Percentiles rank a stretch among this genome's conserved stretches.
phyloP scores from a whole-genome alignment of 1,140 invertebrate species.

The Drosophila paulistorum region DNA sequence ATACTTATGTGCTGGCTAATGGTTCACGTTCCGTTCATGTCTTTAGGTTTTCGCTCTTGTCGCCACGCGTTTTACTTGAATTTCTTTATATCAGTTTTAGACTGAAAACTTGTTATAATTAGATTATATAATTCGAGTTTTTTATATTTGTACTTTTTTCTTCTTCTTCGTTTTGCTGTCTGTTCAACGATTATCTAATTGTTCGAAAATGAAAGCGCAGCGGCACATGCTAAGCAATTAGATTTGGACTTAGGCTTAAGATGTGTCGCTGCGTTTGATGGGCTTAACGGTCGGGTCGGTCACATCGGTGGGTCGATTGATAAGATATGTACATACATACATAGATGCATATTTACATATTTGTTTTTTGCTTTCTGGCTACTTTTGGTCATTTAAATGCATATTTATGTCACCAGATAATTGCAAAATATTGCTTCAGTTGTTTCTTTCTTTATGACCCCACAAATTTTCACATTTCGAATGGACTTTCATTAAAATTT shows the following conservation, averaged over 20 bases:
- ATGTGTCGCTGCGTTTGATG: slow-evolving; percentile 8
- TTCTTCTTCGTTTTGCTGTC: too few species aligned
- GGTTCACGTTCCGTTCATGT: slow-evolving; percentile 9
- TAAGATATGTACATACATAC: background rate
- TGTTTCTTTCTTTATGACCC: slow-evolving; percentile 3
- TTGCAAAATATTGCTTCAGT: background rate
- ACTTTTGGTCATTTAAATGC: background rate
- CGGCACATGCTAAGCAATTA: slow-evolving; percentile 63
- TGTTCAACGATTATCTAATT: slow-evolving; percentile 70
- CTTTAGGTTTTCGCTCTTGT: slow-evolving; percentile 50
- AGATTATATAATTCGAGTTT: slow-evolving; percentile 65
- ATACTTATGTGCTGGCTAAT: background rate
- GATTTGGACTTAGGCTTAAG: slow-evolving; percentile 27
- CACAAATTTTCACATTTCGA: background rate
- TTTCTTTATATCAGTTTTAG: slow-evolving; percentile 48
- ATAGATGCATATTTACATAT: background rate
- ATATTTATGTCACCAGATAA: background rate
- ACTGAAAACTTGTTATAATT: slow-evolving; percentile 70
- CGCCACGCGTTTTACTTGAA: slow-evolving; percentile 70
- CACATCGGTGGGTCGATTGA: background rate
- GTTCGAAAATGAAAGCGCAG: slow-evolving; percentile 67
- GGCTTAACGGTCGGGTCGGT: slow-evolving; percentile 5
- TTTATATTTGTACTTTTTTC: slow-evolving; percentile 4
- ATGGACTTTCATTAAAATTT: background rate
- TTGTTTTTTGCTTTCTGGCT: background rate